Conservation (phyloP, 1,140 invertebrate species). For the Drosophila mojavensis region DNA sequence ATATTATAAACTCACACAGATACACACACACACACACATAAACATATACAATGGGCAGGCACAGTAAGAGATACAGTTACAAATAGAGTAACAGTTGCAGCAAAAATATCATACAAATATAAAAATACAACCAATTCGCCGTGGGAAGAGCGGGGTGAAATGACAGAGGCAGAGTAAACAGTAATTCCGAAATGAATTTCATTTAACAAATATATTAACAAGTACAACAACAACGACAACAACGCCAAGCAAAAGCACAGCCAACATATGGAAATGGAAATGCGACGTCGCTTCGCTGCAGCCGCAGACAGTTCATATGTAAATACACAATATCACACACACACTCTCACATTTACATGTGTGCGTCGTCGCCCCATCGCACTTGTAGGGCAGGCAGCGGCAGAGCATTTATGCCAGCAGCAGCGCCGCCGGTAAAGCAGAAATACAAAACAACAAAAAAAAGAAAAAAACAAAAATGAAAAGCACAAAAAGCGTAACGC, state of each 20-base stretch:
- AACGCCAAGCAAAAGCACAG: conserved; percentile 62
- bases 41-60: neutral
- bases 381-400: conserved; percentile 64
- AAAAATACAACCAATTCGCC: neutral
- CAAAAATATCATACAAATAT: neutral
- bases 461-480: conserved; percentile 45
- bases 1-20: conserved; percentile 30
- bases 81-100: neutral
- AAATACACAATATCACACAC: conserved; percentile 28
- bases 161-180: conserved; percentile 58
- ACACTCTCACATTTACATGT: neutral
- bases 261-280: conserved; percentile 79
- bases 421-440: conserved; percentile 65
- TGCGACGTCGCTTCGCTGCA: conserved; percentile 59
- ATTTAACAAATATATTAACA: conserved; percentile 84
- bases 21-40: neutral
- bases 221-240: conserved; percentile 49
- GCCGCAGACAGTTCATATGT: conserved; percentile 54
- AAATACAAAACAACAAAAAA: conserved; percentile 31
- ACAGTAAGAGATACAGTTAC: neutral
- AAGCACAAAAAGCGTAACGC: conserved; percentile 73
- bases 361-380: conserved; percentile 50
- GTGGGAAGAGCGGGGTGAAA: neutral
- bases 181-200: conserved; percentile 82
- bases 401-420: conserved; percentile 72